Conservation (phyloP, 2,113 vertebrate species). For the Delphinus delphis region DNA sequence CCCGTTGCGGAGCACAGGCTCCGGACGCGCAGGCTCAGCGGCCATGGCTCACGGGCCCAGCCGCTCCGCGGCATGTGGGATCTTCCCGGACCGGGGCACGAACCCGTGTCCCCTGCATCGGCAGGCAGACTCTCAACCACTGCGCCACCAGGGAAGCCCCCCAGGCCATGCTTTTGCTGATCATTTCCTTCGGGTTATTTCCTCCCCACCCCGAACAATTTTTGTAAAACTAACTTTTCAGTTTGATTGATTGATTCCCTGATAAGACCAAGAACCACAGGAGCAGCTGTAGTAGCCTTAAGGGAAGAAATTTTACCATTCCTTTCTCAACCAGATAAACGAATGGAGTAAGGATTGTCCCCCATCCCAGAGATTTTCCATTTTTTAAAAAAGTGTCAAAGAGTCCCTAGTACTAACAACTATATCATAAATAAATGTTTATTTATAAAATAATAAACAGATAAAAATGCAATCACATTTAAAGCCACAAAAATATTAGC, state of each 20-base stretch:
- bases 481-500: conserved; percentile 7
- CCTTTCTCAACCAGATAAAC: neutral
- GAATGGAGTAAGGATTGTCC: neutral
- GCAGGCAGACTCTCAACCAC: too few relatives aligned
- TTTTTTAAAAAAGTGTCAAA: neutral
- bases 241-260: neutral
- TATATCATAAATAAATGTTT: conserved; percentile 1
- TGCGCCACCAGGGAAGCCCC: too few relatives aligned
- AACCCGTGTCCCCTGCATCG: too few relatives aligned
- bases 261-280: neutral
- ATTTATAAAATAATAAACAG: neutral
- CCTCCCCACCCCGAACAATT: neutral
- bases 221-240: neutral
- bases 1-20: too few relatives aligned
- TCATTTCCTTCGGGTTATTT: neutral
- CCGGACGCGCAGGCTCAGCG: too few relatives aligned
- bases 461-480: conserved; percentile 7
- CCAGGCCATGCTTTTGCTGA: neutral
- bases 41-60: too few relatives aligned
- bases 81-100: too few relatives aligned
- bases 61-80: too few relatives aligned
- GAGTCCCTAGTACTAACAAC: neutral
- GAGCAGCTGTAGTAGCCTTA: neutral
- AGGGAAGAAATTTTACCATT: neutral
- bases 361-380: neutral